Conservation (phyloP, 2,888 invertebrate genomes). For the Apodemia duryi region DNA sequence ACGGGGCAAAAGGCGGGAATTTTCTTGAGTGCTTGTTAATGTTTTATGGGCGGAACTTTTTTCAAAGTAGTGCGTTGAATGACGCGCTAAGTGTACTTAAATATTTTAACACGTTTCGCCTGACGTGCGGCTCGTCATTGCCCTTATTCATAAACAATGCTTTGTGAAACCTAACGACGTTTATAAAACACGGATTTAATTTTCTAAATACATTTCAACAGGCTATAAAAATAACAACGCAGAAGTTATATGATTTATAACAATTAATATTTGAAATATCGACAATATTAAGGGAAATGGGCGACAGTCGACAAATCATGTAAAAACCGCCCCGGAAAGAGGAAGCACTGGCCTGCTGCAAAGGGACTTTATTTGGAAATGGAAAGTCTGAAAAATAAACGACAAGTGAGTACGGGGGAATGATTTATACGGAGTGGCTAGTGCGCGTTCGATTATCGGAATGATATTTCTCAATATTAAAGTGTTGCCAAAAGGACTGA, state of each 20-base stretch:
- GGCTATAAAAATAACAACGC: slow-evolving; percentile 54
- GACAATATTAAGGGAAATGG: slow-evolving; percentile 77
- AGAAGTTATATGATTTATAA: slow-evolving; percentile 75
- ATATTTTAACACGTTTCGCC: slow-evolving; percentile 73
- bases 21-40: slow-evolving; percentile 79
- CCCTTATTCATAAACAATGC: slow-evolving; percentile 38
- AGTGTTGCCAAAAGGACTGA: slow-evolving; percentile 75
- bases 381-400: slow-evolving; percentile 79
- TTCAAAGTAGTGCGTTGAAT: slow-evolving; percentile 73
- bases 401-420: slow-evolving; percentile 62
- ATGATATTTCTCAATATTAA: slow-evolving; percentile 79
- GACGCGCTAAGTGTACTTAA: slow-evolving; percentile 74
- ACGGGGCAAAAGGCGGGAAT: slow-evolving; percentile 69
- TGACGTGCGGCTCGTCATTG: slow-evolving; percentile 50
- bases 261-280: slow-evolving; percentile 79
- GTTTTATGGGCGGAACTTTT: slow-evolving; percentile 77
- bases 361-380: slow-evolving; percentile 78
- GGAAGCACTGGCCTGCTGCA: slow-evolving; percentile 74
- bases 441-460: slow-evolving; percentile 73
- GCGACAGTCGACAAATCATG: slow-evolving; percentile 77
- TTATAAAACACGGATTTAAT: slow-evolving; percentile 48
- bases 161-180: slow-evolving; percentile 16
- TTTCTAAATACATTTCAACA: slow-evolving; percentile 58
- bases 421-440: slow-evolving; percentile 72
- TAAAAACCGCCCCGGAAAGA: slow-evolving; percentile 76